Base-by-base conservation (phyloP, 1,140 invertebrate species). In the Bombus soroeensis region DNA sequence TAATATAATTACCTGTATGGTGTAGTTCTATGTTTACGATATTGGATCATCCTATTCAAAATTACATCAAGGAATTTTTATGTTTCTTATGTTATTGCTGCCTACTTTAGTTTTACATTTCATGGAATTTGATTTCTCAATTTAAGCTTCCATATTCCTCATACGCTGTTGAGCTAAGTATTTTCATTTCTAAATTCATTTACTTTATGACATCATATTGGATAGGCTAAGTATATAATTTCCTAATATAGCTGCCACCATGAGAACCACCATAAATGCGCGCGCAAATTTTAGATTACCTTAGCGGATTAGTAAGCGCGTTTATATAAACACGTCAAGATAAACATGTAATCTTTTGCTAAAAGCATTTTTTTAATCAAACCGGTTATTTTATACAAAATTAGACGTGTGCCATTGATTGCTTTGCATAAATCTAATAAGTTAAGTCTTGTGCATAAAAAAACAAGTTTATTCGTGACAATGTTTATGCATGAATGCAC, bases 201-300 rank as follows among this genome's bases (percentile, higher is more conserved):
- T 79, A 47, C 32, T 79, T 68, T 68, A n/a, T 79, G 77, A 79
- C 62, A 68, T 79, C 77, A 79, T 47, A 66, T 68, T 66, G 5
- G 32, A 13, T 10, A 59, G 41, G 5, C 32, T 22, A 34, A 1
- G 43, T 66, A 18, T 59, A 9, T 28, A 37, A 53, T 53, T 22
- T 53, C 47, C 18, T 53, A 22, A 79, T 47, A 66, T 18, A 34
- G n/a, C n/a, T 79, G 12, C 28, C 66, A 71, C 43, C 28, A 57
- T 47, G 28, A 32, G n/a, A 34, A 59, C 41, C 37, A 66, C 53
- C 80, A 81, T 81, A 43, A 25, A 39, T 39, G 66, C 5, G 53
- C 68, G 37, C 53, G 28, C 28, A 81, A 81, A 62, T 73, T 81
- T 59, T 34, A 22, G 4, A n/a, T 4, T 62, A 62, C 1, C 37